A percentile compares a stretch with the other conserved stretches of the same genome.
Conservation (phyloP, 2,797 vertebrate species). For the Aplochiton taeniatus region DNA sequence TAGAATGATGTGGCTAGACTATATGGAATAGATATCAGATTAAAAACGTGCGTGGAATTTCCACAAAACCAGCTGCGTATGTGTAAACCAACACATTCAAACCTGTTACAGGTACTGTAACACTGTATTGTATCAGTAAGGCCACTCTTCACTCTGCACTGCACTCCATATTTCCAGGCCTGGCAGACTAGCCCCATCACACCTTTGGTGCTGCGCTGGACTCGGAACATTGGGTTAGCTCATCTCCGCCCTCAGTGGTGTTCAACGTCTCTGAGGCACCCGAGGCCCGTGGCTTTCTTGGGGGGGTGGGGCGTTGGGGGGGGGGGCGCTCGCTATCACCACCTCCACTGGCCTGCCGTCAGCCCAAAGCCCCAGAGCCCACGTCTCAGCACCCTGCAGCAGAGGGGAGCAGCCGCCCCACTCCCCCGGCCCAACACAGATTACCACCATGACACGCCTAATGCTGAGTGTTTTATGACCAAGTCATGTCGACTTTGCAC, state of each 20-base stretch:
- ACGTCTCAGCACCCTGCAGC: slow-evolving; percentile 25
- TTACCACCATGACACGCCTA: slow-evolving; percentile 56
- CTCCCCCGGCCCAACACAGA: slow-evolving; percentile 35
- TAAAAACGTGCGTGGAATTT: too few relatives aligned
- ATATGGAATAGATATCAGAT: too few relatives aligned
- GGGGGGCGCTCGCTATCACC: background rate
- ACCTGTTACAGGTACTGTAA: too few relatives aligned
- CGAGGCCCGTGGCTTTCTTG: background rate
- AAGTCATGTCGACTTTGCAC: slow-evolving; percentile 57
- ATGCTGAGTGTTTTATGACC: slow-evolving; percentile 66
- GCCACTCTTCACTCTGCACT: too few relatives aligned
- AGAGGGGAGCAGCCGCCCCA: slow-evolving; percentile 25
- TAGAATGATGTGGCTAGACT: too few relatives aligned
- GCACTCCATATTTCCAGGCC: too few relatives aligned
- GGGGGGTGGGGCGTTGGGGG: too few relatives aligned
- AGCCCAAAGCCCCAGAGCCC: slow-evolving; percentile 2
- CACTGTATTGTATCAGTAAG: too few relatives aligned
- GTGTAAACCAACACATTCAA: too few relatives aligned
- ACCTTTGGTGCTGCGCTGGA: too few relatives aligned
- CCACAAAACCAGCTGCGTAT: too few relatives aligned
- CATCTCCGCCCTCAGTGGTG: background rate
- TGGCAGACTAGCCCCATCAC: too few relatives aligned
- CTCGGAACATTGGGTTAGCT: background rate
- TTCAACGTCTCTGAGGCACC: background rate
- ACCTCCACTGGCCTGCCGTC: slow-evolving; percentile 13